Percentiles rank a stretch among this genome's conserved stretches.
Conservation (phyloP, 1,140 invertebrate species). For the Heterodera schachtii region DNA sequence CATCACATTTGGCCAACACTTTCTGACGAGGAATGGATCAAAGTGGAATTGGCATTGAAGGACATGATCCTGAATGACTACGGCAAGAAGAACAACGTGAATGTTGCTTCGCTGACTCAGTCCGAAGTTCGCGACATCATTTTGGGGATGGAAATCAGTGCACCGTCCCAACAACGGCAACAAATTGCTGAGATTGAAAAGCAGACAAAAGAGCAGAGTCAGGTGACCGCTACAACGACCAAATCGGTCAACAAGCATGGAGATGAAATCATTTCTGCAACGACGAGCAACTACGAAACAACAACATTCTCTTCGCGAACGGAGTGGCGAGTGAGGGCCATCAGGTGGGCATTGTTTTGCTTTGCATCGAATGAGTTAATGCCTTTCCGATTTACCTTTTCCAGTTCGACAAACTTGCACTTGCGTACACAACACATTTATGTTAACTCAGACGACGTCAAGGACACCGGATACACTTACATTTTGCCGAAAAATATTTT, state of each 20-base stretch:
- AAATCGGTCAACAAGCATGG: constrained; percentile 98
- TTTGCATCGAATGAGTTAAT: background rate
- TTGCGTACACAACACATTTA: constrained; percentile 98
- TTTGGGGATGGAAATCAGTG: constrained; percentile 98
- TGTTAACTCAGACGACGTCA: constrained; percentile 97
- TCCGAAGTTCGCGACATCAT: constrained; percentile 99
- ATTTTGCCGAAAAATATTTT: constrained; percentile 97
- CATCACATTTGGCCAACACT: constrained; percentile 99
- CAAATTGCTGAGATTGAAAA: constrained; percentile 99
- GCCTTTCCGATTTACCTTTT: constrained; percentile 11
- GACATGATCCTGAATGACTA: constrained; percentile 98
- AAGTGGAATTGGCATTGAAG: constrained; percentile 95
- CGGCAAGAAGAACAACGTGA: constrained; percentile 99
- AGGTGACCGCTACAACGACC: constrained; percentile 84
- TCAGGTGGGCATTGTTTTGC: constrained; percentile 66
- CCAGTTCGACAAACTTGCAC: constrained; percentile 94
- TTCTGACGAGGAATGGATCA: constrained; percentile 98
- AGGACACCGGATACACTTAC: constrained; percentile 98
- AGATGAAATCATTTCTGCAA: constrained; percentile 98
- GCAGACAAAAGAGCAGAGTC: constrained; percentile 98
- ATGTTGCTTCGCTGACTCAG: constrained; percentile 95
- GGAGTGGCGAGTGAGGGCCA: constrained; percentile 95
- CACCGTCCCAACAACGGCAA: constrained; percentile 94
- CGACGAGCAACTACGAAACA: constrained; percentile 97
- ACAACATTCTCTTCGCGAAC: constrained; percentile 97